Conservation (phyloP, 2,888 invertebrate genomes). For the Ormia ochracea region DNA sequence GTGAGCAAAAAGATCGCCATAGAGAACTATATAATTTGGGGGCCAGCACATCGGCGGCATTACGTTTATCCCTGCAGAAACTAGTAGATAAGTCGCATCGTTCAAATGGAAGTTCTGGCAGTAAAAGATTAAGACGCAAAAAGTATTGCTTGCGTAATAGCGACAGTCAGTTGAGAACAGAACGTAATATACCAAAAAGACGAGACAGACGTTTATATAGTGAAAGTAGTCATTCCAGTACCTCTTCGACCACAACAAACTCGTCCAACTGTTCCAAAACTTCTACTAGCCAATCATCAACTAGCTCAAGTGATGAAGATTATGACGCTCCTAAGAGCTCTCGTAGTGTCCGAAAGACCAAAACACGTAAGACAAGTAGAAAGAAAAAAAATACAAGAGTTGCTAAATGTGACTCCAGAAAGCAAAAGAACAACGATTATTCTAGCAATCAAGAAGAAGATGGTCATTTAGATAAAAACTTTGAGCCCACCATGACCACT, state of each 20-base stretch:
- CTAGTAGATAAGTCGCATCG: constrained; percentile 59
- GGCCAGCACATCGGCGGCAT: constrained; percentile 71
- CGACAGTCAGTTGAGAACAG: not conserved
- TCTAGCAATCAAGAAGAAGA: constrained; percentile 34
- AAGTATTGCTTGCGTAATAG: constrained; percentile 45
- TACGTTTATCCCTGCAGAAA: constrained; percentile 68
- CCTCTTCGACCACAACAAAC: constrained; percentile 21
- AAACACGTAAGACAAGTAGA: constrained; percentile 23
- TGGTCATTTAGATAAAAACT: constrained; percentile 53
- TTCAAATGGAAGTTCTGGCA: not conserved
- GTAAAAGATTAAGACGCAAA: constrained; percentile 38
- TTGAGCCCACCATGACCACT: constrained; percentile 48
- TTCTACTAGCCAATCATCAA: constrained; percentile 23
- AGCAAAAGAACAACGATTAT: constrained; percentile 16
- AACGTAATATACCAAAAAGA: constrained; percentile 29
- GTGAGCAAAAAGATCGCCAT: constrained; percentile 44
- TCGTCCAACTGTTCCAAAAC: constrained; percentile 23
- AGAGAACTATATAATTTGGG: constrained; percentile 70
- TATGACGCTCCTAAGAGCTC: constrained; percentile 9
- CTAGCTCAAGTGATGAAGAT: constrained; percentile 49
- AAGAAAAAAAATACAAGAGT: not conserved
- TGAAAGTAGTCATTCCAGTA: constrained; percentile 60
- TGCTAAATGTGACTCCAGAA: constrained; percentile 25
- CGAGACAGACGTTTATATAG: constrained; percentile 57
- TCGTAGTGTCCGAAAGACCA: constrained; percentile 33